These are phyloP conservation scores for Bombus haemorrhoidalis DNA, from an alignment of 1,140 invertebrate genomes.

Conservation along the genomic window DNA sequence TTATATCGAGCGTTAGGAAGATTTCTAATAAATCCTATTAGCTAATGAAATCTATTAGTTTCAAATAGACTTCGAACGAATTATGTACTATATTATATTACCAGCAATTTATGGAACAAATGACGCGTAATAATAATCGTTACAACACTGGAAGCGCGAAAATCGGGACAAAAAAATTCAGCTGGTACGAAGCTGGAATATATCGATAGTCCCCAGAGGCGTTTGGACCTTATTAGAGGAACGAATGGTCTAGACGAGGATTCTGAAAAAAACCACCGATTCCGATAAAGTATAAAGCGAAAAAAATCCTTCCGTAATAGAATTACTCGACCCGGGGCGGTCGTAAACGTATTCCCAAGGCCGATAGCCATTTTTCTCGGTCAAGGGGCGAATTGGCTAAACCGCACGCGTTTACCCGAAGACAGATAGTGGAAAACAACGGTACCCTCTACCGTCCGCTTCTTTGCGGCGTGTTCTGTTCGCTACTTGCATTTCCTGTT, in stretches of 20 bases:
- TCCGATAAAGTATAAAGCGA: slow-evolving; percentile 79
- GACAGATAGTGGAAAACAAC: slow-evolving; percentile 77
- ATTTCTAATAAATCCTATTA: background rate
- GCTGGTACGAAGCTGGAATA: slow-evolving; percentile 26
- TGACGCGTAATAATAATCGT: background rate
- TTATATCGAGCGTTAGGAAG: too few relatives aligned
- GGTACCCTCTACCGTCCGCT: slow-evolving; percentile 49
- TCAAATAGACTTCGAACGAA: background rate
- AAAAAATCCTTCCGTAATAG: slow-evolving; percentile 82
- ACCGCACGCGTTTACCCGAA: slow-evolving; percentile 79
- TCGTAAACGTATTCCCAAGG: slow-evolving; percentile 82
- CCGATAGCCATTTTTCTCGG: slow-evolving; percentile 83
- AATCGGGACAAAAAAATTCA: slow-evolving; percentile 1
- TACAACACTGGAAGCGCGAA: background rate
- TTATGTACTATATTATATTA: background rate
- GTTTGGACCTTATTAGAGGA: slow-evolving; percentile 70
- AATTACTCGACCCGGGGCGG: slow-evolving; percentile 80
- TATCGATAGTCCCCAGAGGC: slow-evolving; percentile 58
- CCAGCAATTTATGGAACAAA: background rate
- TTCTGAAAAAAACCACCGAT: slow-evolving; percentile 60
- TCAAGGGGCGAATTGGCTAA: slow-evolving; percentile 81
- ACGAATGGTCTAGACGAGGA: slow-evolving; percentile 65
- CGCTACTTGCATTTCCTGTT: slow-evolving; percentile 17
- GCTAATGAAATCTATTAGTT: background rate
- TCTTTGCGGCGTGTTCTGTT: slow-evolving; percentile 14